Evolutionary conservation across 2,797 vertebrate genomes (phyloP), one percentile per base, ranked within the genome.

Genomic region (Leptoclinus maculatus): DNA sequence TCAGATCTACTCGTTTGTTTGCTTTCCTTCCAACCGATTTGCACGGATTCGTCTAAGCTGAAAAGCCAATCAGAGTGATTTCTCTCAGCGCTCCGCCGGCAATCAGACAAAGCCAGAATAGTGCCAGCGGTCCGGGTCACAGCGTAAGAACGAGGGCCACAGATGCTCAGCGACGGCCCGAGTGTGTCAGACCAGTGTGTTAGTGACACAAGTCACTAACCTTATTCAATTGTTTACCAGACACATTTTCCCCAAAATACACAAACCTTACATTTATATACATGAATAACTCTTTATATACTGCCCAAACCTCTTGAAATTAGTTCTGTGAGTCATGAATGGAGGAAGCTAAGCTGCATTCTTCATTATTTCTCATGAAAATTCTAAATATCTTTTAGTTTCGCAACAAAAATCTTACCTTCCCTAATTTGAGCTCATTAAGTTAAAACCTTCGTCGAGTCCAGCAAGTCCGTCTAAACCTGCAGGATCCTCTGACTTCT

Each of bases 401-500:
- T 39, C 8, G 13, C 16, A 16, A 16, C 41, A 3, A 19, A 45
- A 29, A 27, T n/a, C 43, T n/a, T 32, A 21, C 17, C 21, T 21
- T 29, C 27, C 29, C 12, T 34, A 34, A 49, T 49, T 34, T 66
- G 45, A 49, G 64, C 29, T 66, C 27, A 34, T 21, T 13, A 3
- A 47, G 27, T 21, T 25, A 47, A 59, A 63, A 54, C 36, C 45
- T 45, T 32, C n/a, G 7, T 3, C 2, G n/a, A 51, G 32, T 53
- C 34, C 32, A 49, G 3, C 56, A 19, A 6, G 41, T 65, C 32
- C 38, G 3, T 41, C 59, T 34, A 29, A 73, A 43, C 51, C 41
- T 57, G 36, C 38, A 57, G 63, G 57, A 68, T 69, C 57, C 38
- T 60, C 23, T 54, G 45, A 71, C 29, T 62, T 51, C 17, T 63